Conservation (phyloP, 2,113 vertebrate species). For the Corythaeola cristata region DNA sequence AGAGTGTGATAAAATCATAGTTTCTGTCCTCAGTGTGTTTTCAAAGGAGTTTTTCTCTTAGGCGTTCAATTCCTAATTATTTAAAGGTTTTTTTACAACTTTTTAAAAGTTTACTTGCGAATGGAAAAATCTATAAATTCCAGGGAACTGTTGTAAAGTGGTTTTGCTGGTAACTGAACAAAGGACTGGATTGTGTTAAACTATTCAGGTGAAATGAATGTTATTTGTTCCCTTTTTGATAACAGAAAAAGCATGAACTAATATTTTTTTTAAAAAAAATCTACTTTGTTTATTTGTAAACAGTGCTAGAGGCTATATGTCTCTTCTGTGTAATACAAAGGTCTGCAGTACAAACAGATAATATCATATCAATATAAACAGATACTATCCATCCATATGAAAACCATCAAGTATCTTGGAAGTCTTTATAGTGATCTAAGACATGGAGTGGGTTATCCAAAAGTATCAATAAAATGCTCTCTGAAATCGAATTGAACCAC, state of each 20-base stretch:
- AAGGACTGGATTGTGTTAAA: conserved; percentile 8
- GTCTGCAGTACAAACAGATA: not conserved
- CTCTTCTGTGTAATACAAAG: not conserved
- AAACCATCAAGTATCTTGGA: not conserved
- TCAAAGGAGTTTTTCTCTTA: conserved; percentile 40
- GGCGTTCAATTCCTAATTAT: conserved; percentile 31
- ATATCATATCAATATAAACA: no score
- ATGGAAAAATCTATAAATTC: conserved; percentile 68
- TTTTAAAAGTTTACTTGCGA: conserved; percentile 30
- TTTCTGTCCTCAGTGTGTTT: conserved; percentile 21
- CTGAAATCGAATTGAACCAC: not conserved
- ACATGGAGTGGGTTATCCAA: not conserved
- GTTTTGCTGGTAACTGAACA: conserved; percentile 38
- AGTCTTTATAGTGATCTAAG: not conserved
- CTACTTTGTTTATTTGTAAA: conserved; percentile 22
- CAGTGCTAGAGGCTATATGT: not conserved
- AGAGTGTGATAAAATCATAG: conserved; percentile 7
- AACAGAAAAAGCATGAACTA: not conserved
- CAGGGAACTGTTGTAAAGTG: conserved; percentile 44
- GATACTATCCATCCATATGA: not conserved
- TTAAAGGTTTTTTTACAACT: not conserved
- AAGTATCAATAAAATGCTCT: not conserved
- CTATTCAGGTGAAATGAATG: conserved; percentile 1
- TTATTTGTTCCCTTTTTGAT: not conserved
- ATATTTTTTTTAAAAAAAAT: not conserved